phyloP scores from a whole-genome alignment of 2,113 vertebrate species.

The Phoenicopterus ruber region DNA sequence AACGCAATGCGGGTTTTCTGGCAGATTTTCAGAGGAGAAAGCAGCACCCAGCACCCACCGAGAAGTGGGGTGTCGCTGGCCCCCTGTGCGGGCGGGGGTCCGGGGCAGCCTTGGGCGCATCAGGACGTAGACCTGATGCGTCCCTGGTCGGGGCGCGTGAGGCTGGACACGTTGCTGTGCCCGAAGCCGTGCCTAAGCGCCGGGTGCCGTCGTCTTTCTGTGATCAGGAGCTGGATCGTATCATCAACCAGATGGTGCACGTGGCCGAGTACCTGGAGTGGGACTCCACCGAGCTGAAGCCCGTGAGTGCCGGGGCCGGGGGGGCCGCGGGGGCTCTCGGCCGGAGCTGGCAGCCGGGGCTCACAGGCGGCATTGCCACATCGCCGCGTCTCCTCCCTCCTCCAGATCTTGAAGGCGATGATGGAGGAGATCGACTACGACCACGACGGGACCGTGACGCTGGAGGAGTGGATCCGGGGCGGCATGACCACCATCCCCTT shows the following conservation, averaged over 20 bases:
- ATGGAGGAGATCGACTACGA: slow-evolving; percentile 89
- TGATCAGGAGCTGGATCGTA: slow-evolving; percentile 85
- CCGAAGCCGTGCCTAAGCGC: fast-evolving
- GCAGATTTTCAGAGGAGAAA: background rate
- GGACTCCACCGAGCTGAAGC: slow-evolving; percentile 90
- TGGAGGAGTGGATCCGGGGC: slow-evolving; percentile 93
- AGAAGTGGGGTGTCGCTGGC: background rate
- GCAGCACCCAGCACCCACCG: background rate
- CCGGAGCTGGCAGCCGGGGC: fast-evolving
- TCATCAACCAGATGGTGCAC: slow-evolving; percentile 95
- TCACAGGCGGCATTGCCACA: fast-evolving
- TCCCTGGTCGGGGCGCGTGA: background rate
- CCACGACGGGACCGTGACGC: slow-evolving; percentile 85
- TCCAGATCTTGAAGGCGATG: slow-evolving; percentile 78
- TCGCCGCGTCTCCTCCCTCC: background rate
- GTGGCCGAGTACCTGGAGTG: slow-evolving; percentile 94
- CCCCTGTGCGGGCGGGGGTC: fast-evolving
- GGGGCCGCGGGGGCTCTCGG: fast-evolving
- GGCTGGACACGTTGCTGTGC: fast-evolving
- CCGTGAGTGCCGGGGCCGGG: slow-evolving; percentile 68
- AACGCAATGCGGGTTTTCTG: background rate
- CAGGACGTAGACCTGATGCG: fast-evolving
- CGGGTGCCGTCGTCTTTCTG: fast-evolving
- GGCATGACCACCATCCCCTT: slow-evolving; percentile 95
- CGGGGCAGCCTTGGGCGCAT: fast-evolving